phyloP scores from a whole-genome alignment of 2,888 invertebrate species.

The Poecilus cupreus region DNA sequence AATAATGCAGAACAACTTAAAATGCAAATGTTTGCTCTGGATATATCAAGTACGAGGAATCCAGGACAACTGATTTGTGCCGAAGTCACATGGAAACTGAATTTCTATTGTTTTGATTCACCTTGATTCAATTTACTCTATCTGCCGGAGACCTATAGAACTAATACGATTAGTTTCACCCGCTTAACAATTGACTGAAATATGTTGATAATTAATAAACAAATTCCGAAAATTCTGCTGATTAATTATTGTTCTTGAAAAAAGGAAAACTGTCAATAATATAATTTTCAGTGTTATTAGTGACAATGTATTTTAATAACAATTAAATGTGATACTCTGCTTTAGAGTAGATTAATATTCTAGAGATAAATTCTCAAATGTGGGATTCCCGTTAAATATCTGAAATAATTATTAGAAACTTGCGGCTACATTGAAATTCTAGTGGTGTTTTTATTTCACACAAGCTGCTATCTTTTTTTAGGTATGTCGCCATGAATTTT shows the following conservation, averaged over 20 bases:
- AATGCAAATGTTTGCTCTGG: constrained; percentile 22
- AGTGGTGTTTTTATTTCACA: not conserved
- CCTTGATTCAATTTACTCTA: constrained; percentile 21
- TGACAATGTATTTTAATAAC: no score
- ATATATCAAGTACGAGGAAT: not conserved
- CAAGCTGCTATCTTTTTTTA: not conserved
- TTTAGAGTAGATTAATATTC: no score
- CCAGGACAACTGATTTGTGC: not conserved
- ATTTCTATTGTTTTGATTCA: constrained; percentile 29
- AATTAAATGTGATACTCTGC: no score
- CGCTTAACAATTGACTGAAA: not conserved
- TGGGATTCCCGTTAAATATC: no score
- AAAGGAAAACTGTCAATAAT: no score
- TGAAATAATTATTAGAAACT: not conserved
- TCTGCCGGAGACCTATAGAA: constrained; percentile 18
- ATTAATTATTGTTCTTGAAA: not conserved
- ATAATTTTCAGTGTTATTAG: no score
- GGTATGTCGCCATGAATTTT: not conserved
- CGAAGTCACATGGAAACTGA: constrained; percentile 26
- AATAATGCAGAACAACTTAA: constrained; percentile 2
- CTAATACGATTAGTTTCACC: constrained; percentile 2
- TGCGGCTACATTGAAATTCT: not conserved
- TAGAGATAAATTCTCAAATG: no score
- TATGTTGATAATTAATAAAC: not conserved
- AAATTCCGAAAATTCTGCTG: not conserved